Conservation (phyloP, 2,797 vertebrate species). For the Enteromius paludinosus region DNA sequence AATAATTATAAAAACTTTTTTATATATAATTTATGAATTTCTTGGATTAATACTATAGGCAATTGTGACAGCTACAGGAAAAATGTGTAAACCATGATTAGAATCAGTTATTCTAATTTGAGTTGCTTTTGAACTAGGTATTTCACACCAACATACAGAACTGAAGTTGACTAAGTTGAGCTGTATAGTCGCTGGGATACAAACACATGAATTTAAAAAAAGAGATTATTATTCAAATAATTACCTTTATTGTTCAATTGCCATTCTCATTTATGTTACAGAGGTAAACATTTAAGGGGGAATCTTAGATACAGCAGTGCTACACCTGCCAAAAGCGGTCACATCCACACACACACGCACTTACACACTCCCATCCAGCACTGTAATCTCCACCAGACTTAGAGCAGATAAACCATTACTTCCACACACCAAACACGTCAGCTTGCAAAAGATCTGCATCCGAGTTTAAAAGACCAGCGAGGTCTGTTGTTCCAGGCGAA, state of each 20-base stretch:
- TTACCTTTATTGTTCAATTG: constrained; percentile 39
- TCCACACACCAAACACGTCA: background rate
- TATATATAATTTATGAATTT: background rate
- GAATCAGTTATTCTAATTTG: background rate
- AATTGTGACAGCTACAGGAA: background rate
- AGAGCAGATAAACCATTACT: constrained; percentile 5
- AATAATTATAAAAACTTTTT: background rate
- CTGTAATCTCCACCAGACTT: constrained; percentile 18
- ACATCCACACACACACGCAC: constrained; percentile 8
- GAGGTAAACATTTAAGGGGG: constrained; percentile 49
- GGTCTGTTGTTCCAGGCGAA: background rate
- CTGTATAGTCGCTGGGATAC: background rate
- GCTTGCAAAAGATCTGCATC: constrained; percentile 6
- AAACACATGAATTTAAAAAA: background rate
- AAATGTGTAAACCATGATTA: background rate
- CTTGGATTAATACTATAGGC: too few species aligned
- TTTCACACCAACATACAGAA: background rate
- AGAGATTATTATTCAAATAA: constrained; percentile 30
- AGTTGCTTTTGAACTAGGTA: background rate
- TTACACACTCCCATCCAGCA: constrained; percentile 18
- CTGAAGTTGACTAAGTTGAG: background rate
- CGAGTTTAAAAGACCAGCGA: constrained; percentile 1
- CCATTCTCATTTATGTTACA: constrained; percentile 36
- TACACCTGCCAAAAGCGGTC: constrained; percentile 29
- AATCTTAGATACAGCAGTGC: constrained; percentile 20